These are phyloP conservation scores for Willowsia nigromaculata DNA, from an alignment of 2,888 invertebrate species.

Conservation along the genomic window DNA sequence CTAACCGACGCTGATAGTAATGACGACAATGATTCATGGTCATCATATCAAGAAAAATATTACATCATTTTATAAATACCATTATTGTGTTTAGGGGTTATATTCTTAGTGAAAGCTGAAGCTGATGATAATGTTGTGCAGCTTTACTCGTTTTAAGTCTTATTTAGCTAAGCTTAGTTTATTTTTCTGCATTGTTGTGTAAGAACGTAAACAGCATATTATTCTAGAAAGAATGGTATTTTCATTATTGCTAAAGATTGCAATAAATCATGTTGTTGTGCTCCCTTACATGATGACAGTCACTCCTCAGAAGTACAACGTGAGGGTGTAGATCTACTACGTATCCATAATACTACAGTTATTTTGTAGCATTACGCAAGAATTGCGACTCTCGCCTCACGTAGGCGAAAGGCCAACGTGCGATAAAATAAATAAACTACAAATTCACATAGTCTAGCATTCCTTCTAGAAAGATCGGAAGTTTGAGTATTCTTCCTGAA, in stretches of 20 bases:
- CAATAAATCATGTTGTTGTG: background rate
- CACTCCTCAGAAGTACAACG: no score
- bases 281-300: background rate
- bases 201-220: background rate
- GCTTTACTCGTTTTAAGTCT: background rate
- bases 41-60: background rate
- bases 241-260: background rate
- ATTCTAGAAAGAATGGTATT: background rate
- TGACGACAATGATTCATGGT: conserved; percentile 11
- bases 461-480: no score
- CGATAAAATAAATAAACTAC: background rate
- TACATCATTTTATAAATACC: background rate
- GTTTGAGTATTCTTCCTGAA: no score
- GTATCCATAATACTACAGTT: background rate
- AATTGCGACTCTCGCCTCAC: background rate
- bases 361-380: background rate
- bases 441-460: no score
- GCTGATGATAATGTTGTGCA: background rate
- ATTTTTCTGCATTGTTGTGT: background rate
- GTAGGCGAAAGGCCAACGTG: background rate
- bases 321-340: no score
- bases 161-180: background rate
- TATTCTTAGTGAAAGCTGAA: no score
- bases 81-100: background rate
- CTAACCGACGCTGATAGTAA: background rate